Evolutionary conservation across 2,113 vertebrate genomes (phyloP), one percentile per base, ranked within the genome.

Genomic region (Haplochromis vanheusdeni): DNA sequence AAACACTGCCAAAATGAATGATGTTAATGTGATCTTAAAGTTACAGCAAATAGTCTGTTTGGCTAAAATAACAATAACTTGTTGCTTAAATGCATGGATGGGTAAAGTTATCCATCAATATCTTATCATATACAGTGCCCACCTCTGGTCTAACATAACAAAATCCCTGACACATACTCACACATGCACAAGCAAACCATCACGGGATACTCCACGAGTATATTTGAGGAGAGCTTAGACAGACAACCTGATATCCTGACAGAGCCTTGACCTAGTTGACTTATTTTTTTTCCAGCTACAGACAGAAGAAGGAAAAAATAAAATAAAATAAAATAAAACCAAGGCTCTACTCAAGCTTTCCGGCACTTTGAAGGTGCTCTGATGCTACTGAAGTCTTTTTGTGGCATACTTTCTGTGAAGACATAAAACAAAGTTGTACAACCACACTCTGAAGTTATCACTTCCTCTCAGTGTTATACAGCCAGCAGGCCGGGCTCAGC

Each of bases 351-450:
- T 88, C 9, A 5, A 84, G 56, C 83, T 86, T 87, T 92, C 92
- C 73, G 89, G 40, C 77, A 83, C 92, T 93, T 92, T 94, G 88
- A 93, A 89, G 91, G 85, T 49, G 65, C 82, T 89, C 93, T 40
- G 87, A 84, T 85, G 91, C 81, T 80, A 21, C 77, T 79, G 86
- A 91, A 90, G 87, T 86, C 87, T 89, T 86, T 88, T 83, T 80
- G 47, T 31, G 37, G 62, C 14, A 2, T 42, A 52, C 81, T 89
- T 90, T 89, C 51, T 80, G 86, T 82, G 40, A 12, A 89, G 81
- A 92, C 91, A 94, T 91, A 84, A 94, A 93, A 91, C 89, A 90
- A 89, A 92, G 87, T 82, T 86, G 73, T 85, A 42, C n/a, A 68
- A 86, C 54, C 40, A 6, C 77, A 26, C 79, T 80, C 54, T 92